These are phyloP conservation scores for Gallirallus australis DNA, from an alignment of 2,797 vertebrate genomes.

Conservation along the genomic window DNA sequence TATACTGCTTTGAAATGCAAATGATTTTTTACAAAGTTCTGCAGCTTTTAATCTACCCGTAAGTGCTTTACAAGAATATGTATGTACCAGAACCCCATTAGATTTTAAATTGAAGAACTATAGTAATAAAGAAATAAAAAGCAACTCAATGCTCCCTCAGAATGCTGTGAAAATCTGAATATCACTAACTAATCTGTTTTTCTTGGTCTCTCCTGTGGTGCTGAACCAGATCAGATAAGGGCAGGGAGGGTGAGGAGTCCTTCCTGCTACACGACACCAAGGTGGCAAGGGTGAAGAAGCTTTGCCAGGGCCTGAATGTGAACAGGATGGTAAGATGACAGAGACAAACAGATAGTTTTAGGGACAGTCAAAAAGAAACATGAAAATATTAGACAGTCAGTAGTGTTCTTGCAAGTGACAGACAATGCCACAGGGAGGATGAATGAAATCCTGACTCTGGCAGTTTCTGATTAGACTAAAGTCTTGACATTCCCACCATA, in stretches of 20 bases:
- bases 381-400: background rate
- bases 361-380: background rate
- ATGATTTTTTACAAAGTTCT: constrained; percentile 26
- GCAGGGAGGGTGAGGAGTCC: background rate
- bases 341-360: background rate
- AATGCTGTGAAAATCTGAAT: background rate
- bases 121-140: background rate
- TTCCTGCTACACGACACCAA: background rate
- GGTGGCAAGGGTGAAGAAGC: background rate
- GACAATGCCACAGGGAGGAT: background rate
- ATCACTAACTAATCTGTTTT: background rate
- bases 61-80: background rate
- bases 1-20: constrained; percentile 67
- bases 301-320: fast-evolving
- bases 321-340: background rate
- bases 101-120: background rate
- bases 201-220: background rate
- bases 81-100: background rate
- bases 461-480: background rate
- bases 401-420: background rate
- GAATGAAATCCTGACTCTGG: background rate
- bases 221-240: background rate
- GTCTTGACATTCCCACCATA: background rate
- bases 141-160: fast-evolving
- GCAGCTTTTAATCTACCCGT: constrained; percentile 10